A percentile compares a stretch with the other conserved stretches of the same genome.
Conservation (phyloP, 2,888 invertebrate genomes). For the Antitype chi region DNA sequence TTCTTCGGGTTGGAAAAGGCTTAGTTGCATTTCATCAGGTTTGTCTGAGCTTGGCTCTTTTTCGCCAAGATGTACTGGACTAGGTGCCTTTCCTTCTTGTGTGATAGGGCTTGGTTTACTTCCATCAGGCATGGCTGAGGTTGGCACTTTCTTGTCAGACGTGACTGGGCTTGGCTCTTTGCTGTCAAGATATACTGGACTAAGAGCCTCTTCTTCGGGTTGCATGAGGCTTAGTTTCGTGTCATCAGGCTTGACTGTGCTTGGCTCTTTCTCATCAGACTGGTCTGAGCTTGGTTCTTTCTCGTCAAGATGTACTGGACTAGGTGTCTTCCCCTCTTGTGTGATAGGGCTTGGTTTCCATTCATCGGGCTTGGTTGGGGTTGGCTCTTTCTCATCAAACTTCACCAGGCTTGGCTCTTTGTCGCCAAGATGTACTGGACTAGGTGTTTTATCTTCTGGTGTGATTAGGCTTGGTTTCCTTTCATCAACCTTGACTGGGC, state of each 20-base stretch:
- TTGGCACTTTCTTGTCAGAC: slow-evolving; percentile 30
- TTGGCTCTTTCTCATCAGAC: background rate
- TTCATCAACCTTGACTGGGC: background rate
- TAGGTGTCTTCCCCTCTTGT: background rate
- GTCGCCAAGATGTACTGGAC: background rate
- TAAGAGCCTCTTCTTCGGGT: slow-evolving; percentile 34
- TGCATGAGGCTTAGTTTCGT: background rate
- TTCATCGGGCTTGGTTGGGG: background rate
- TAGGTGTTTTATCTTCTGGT: too few relatives aligned
- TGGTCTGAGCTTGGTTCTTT: background rate
- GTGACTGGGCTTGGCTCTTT: background rate
- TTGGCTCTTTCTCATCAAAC: background rate
- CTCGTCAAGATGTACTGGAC: background rate
- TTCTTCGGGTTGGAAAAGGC: background rate
- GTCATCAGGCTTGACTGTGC: slow-evolving; percentile 11
- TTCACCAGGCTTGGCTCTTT: background rate
- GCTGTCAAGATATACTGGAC: slow-evolving; percentile 13
- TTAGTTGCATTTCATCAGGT: background rate
- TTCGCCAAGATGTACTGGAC: background rate
- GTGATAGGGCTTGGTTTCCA: background rate
- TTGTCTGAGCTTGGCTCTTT: background rate
- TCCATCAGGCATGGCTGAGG: background rate
- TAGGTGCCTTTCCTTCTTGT: background rate
- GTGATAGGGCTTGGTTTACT: background rate
- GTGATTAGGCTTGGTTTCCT: background rate